Evolutionary conservation across 2,113 vertebrate genomes (phyloP), one percentile per base, ranked within the genome.

Genomic region (Agelaius phoeniceus): DNA sequence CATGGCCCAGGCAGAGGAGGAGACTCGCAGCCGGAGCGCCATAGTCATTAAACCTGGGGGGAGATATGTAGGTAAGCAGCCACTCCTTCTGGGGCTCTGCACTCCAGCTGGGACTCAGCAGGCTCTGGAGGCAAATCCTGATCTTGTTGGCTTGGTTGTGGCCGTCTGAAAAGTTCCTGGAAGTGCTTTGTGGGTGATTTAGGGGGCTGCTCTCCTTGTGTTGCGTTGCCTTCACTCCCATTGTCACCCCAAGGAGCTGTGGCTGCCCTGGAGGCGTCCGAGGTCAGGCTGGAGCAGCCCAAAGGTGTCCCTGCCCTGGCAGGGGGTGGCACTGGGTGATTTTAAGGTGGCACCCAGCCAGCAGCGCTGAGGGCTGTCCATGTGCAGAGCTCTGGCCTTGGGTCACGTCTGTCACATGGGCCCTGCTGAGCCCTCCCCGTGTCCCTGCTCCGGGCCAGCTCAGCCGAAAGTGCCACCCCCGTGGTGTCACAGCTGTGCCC

Each of bases 1-100:
- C 98, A 99, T 99, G 99, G 99, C 99, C 0, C 99, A 99, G 97
- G 99, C 98, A 0, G 99, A 99, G 97, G 99, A 99, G 98, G 99
- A 99, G 97, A 99, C 99, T 0, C 98, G 99, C 54, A 99, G 99
- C 91, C 98, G 99, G 8, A 98, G 98, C 2, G 99, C 99, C 46
- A 99, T 99, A 0, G 99, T 99, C 97, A 99, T 99, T 94, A 99
- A 99, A 95, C 97, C 99, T 1, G 99, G 99, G n/a, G 98, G 99
- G 15, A 98, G 99, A 97, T 99, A 98, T 3, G 96, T 99, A 65
- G 99, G 99, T 99, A 97, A 98, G 99, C 26, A 76, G 35, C 73
- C 15, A 1, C 49, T 59, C 20, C 31, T 3, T 17, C 0, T 13
- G 31, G 57, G 44, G n/a, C 11, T 52, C 84, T 69, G 55, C 6